phyloP scores from a whole-genome alignment of 2,797 vertebrate genomes.

The Mareca penelope region DNA sequence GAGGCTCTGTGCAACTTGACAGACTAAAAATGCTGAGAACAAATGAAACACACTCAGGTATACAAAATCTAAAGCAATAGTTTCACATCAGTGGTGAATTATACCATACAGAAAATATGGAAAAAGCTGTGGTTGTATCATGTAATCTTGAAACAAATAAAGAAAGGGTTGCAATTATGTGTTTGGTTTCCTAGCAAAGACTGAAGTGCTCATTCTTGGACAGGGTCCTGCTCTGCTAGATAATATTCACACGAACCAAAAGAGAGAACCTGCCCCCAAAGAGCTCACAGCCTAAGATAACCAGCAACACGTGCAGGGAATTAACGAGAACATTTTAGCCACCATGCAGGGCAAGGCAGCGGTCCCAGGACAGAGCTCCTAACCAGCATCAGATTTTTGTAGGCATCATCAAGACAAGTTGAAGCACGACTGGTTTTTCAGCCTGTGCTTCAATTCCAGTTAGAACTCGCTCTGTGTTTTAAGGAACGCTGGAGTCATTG shows the following conservation, averaged over 20 bases:
- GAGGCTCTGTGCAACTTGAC: neutral
- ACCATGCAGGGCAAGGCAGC: neutral
- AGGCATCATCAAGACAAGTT: neutral
- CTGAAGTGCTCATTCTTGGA: neutral
- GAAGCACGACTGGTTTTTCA: slow-evolving; percentile 12
- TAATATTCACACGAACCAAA: neutral
- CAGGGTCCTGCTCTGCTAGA: neutral
- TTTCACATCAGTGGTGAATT: neutral
- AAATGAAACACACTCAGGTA: neutral
- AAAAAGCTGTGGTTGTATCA: neutral
- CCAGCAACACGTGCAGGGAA: neutral
- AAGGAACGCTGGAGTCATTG: neutral
- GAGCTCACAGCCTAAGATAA: neutral
- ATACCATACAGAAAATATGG: neutral
- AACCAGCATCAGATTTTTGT: neutral
- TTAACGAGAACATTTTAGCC: neutral
- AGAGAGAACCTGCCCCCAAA: neutral
- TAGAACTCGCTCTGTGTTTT: slow-evolving; percentile 30
- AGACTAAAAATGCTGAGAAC: neutral
- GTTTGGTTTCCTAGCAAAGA: neutral
- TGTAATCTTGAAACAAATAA: neutral
- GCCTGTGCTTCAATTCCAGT: slow-evolving; percentile 18
- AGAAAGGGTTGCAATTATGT: neutral
- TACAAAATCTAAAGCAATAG: neutral
- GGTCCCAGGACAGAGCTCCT: neutral